These are phyloP conservation scores for Holothuria scabra DNA, from an alignment of 53 echinoderm and acorn worm genomes.

Conservation along the genomic window DNA sequence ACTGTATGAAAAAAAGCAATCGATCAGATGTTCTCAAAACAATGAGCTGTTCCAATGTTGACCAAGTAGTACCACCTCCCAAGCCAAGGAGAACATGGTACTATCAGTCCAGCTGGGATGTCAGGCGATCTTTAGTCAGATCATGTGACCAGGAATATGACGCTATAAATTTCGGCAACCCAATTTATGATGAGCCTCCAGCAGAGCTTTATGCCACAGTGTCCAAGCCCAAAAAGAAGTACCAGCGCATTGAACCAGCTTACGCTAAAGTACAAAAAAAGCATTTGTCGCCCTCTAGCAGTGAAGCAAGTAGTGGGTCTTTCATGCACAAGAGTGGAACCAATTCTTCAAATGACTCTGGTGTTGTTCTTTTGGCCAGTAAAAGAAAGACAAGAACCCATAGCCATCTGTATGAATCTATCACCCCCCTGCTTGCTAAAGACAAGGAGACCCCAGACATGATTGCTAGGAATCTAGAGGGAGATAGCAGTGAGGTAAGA, in stretches of 20 bases:
- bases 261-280: constrained; percentile 34
- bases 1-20: neutral
- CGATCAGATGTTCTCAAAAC: neutral
- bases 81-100: constrained; percentile 97
- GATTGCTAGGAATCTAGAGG: constrained; percentile 53
- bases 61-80: constrained; percentile 61
- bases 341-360: constrained; percentile 46
- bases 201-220: constrained; percentile 42
- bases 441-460: constrained; percentile 33
- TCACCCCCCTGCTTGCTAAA: constrained; percentile 50
- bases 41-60: constrained; percentile 31
- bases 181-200: constrained; percentile 28
- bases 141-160: constrained; percentile 66
- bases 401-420: constrained; percentile 77
- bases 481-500: constrained; percentile 86
- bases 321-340: constrained; percentile 41
- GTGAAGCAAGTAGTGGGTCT: constrained; percentile 22
- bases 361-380: constrained; percentile 33
- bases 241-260: constrained; percentile 1
- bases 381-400: neutral
- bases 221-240: constrained; percentile 17
- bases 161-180: constrained; percentile 28
- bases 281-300: constrained; percentile 19
- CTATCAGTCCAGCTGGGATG: constrained; percentile 90
- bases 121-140: constrained; percentile 81